phyloP scores from a whole-genome alignment of 2,888 invertebrate species.

The Diaperis boleti region DNA sequence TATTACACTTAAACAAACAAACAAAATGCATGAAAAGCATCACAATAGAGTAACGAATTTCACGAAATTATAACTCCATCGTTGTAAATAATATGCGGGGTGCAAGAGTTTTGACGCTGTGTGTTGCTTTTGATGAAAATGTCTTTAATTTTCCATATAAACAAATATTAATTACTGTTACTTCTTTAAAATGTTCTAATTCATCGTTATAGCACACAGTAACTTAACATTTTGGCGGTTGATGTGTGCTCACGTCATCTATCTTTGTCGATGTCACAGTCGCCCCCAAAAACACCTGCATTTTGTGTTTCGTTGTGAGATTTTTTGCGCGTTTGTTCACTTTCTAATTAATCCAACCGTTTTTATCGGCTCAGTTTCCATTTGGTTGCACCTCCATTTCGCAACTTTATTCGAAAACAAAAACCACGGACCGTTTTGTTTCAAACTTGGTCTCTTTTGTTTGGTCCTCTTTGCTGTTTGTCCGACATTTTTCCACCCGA shows the following conservation, averaged over 20 bases:
- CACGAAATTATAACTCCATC: too few species aligned
- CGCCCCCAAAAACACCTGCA: background rate
- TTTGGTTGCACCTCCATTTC: background rate
- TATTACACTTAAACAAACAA: too few species aligned
- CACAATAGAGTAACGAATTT: too few species aligned
- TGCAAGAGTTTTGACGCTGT: too few species aligned
- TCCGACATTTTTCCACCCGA: background rate
- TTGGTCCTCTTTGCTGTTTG: background rate
- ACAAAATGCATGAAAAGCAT: too few species aligned
- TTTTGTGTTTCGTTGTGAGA: background rate
- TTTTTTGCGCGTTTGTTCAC: background rate
- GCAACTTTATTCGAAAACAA: background rate
- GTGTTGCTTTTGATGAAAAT: too few species aligned
- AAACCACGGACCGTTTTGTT: background rate
- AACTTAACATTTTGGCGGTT: background rate
- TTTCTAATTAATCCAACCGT: background rate
- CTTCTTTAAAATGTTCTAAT: background rate
- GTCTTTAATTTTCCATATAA: too few species aligned
- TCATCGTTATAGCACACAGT: background rate
- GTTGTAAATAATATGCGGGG: too few species aligned
- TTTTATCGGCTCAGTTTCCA: background rate
- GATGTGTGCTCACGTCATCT: background rate
- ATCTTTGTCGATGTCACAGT: background rate
- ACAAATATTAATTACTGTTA: background rate
- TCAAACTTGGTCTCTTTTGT: conserved; percentile 1